These are phyloP conservation scores for Alectoris magna DNA, from an alignment of 2,797 vertebrate species.

Conservation along the genomic window DNA sequence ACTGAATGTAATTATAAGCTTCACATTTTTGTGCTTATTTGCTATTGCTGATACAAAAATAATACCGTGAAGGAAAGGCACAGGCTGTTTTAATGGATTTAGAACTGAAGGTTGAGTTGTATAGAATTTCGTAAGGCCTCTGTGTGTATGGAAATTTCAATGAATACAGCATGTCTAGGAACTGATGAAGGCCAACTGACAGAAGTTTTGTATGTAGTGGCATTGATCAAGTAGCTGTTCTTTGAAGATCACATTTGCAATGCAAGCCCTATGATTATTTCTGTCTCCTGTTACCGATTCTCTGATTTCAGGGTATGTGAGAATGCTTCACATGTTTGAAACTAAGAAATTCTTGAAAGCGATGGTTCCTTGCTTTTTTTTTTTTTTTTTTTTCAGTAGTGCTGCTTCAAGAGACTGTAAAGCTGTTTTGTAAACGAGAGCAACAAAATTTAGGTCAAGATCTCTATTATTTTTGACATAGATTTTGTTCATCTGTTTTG, in stretches of 20 bases:
- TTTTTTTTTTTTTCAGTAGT: background rate
- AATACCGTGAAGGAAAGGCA: background rate
- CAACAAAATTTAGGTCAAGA: background rate
- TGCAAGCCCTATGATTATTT: background rate
- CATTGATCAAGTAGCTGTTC: background rate
- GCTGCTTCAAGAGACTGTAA: background rate
- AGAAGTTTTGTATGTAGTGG: background rate
- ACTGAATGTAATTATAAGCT: background rate
- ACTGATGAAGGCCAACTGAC: rapidly evolving
- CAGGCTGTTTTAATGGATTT: background rate
- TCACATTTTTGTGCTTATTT: background rate
- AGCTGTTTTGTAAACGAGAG: background rate
- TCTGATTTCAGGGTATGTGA: background rate
- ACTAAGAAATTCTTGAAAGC: background rate
- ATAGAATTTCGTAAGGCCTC: background rate
- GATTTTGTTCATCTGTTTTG: background rate
- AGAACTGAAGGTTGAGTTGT: background rate
- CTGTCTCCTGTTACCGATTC: background rate
- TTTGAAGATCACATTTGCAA: background rate
- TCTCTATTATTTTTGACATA: background rate
- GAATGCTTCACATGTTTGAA: background rate
- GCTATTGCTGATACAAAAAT: background rate
- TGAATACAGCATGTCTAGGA: background rate
- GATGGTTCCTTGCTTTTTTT: background rate
- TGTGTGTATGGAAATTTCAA: background rate